Evolutionary conservation across 2,888 invertebrate species (phyloP), one percentile per base, ranked within the genome.

Genomic region (Parasteatoda lunata): DNA sequence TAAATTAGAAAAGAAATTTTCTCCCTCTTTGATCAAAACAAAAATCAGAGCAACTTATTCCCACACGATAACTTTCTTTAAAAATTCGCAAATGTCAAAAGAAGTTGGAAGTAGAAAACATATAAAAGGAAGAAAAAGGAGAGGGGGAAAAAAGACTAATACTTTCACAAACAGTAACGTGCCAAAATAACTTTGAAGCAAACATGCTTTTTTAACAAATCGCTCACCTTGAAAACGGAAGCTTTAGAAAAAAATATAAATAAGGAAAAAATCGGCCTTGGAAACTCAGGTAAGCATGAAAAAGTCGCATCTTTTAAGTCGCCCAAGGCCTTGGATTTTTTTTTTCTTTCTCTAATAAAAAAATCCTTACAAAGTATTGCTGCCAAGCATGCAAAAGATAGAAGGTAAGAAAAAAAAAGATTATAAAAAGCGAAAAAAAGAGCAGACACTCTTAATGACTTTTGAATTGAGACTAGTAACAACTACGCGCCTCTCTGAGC

Each of bases 251-350:
- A 54, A 59, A 59, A 59, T 9, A 59, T 13, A 59, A 54, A 11
- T 59, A 59, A 9, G 65, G 76, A 52, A 64, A 70, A 71, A 69
- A 49, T 64, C 54, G 83, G 49, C 83, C 77, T 83, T 76, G 77
- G 70, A 30, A n/a, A 70, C 65, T 77, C 71, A 83, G 77, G 77
- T 75, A 51, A 83, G 83, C 83, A 65, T 83, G 76, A 77, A 83
- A 81, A 80, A 52, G 64, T 48, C 52, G 65, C 70, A 51, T 76
- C 45, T 65, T 76, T 68, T 77, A 77, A 83, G 65, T 70, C 71
- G 49, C 77, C 77, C 77, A 83, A 83, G 83, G 83, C 71, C 71
- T 68, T 71, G 48, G n/a, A 52, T 52, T 13, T 70, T 11, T n/a
- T 71, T 30, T 71, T 65, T 52, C 64, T 76, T 64, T 66, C 51